Evolutionary conservation across 92 coral and sea anemone genomes (phyloP), one percentile per base, ranked within the genome.

Genomic region (Porites evermanni): DNA sequence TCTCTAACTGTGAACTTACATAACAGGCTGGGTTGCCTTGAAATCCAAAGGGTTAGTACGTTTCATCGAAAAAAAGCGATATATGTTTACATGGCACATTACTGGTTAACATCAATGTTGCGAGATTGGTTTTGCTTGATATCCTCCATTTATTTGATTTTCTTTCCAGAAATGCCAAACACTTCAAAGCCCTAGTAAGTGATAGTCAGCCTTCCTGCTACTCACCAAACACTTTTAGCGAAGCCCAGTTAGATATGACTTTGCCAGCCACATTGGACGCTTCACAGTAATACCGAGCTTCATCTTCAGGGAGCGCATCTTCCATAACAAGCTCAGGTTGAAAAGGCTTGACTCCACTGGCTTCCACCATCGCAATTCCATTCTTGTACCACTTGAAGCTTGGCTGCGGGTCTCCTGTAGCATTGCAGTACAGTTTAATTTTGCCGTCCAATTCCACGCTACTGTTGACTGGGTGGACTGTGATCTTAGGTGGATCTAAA

Each of bases 201-300:
- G 5, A 38, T 38, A 38, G 6, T 4, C 47, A 38, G 6, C 47
- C 47, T 38, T 38, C 47, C 44, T 12, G 1, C 8, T 81, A 69
- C 98, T 87, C 72, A 97, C 99, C 86, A 72, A 89, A 97, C 9
- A 97, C 94, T 65, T 90, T 82, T 1, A 97, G 80, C 13, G 83
- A 89, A 12, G 93, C 99, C 19, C 70, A 53, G 24, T 78, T 84
- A 6, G 99, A 95, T 10, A 21, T 74, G 53, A 72, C 91, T 7
- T 58, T 74, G 19, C 91, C 98, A 18, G 94, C 93, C 4, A 21
- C 61, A 60, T 97, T 97, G 2, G 50, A 79, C 32, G 88, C 96
- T 24, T 79, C 79, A 67, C 99, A 97, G 63, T 51, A 74, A 72
- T 97, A 97, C 70, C 68, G 72, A 18, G 90, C 92, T 26, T 92